These are phyloP conservation scores for Meandrina meandrites DNA, from an alignment of 92 coral and sea anemone species.

Conservation along the genomic window DNA sequence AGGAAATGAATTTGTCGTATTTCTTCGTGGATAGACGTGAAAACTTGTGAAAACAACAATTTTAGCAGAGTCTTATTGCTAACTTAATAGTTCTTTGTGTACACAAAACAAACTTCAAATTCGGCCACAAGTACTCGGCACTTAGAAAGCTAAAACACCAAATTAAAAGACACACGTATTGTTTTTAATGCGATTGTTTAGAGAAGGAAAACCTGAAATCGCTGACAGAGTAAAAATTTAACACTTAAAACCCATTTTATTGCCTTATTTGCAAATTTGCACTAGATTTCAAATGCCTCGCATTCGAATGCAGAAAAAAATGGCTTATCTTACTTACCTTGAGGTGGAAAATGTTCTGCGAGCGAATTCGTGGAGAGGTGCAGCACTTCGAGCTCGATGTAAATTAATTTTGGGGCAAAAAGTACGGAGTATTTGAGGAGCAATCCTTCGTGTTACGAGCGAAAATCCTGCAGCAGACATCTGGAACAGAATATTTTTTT, in stretches of 20 bases:
- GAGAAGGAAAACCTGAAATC: neutral
- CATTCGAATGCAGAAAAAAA: neutral
- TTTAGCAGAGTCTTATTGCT: neutral
- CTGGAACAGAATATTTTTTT: neutral
- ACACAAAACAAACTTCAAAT: neutral
- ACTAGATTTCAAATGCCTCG: neutral
- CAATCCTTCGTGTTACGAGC: conserved; percentile 45
- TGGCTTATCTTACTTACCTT: neutral
- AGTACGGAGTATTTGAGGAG: conserved; percentile 55
- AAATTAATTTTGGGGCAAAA: conserved; percentile 41
- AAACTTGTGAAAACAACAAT: neutral
- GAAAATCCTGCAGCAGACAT: conserved; percentile 38
- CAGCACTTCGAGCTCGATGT: conserved; percentile 45
- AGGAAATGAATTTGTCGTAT: neutral
- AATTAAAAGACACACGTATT: neutral
- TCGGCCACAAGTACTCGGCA: too few relatives aligned
- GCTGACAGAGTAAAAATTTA: neutral
- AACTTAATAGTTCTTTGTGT: too few relatives aligned
- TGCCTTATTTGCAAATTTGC: neutral
- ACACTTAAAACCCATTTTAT: neutral
- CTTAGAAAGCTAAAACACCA: neutral
- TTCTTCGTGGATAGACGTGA: neutral
- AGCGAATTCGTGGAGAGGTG: conserved; percentile 40
- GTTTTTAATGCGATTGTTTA: neutral
- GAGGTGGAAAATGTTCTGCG: conserved; percentile 60